A percentile compares a stretch with the other conserved stretches of the same genome.
These are phyloP conservation scores for Paramisgurnus dabryanus DNA, from an alignment of 2,113 vertebrate genomes.

Conservation along the genomic window DNA sequence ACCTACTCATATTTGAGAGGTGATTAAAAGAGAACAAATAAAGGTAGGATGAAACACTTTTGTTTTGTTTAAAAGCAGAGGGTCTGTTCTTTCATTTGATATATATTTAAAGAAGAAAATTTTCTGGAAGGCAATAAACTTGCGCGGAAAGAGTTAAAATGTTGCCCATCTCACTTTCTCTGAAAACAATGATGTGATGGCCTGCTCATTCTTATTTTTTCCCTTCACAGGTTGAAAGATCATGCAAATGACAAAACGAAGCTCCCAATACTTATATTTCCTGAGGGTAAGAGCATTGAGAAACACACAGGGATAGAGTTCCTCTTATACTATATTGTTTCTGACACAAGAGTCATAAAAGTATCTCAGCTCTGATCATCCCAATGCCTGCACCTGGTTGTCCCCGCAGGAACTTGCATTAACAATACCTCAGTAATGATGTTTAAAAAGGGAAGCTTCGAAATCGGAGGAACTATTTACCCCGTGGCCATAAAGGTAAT, in stretches of 20 bases:
- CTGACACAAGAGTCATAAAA: background rate
- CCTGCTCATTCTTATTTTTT: conserved; percentile 44
- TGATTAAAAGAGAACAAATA: no score
- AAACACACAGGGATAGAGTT: background rate
- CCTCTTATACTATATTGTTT: background rate
- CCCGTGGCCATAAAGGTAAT: conserved; percentile 89
- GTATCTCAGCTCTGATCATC: background rate
- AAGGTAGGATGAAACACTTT: no score
- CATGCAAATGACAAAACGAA: conserved; percentile 90
- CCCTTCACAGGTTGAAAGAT: conserved; percentile 82
- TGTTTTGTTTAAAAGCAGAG: no score
- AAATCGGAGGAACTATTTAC: conserved; percentile 93
- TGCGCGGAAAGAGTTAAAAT: no score
- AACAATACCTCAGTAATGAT: conserved; percentile 99
- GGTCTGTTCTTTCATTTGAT: no score
- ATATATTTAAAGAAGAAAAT: no score
- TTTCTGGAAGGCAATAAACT: no score
- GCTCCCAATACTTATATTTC: conserved; percentile 91
- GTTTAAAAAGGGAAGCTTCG: conserved; percentile 99
- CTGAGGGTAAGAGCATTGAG: conserved; percentile 66
- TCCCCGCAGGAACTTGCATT: conserved; percentile 88
- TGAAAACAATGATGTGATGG: background rate
- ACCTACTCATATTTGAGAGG: no score
- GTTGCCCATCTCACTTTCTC: no score
- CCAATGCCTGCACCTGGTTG: conserved; percentile 42